These are phyloP conservation scores for Drosophila borborema DNA, from an alignment of 2,888 invertebrate species.

Conservation along the genomic window DNA sequence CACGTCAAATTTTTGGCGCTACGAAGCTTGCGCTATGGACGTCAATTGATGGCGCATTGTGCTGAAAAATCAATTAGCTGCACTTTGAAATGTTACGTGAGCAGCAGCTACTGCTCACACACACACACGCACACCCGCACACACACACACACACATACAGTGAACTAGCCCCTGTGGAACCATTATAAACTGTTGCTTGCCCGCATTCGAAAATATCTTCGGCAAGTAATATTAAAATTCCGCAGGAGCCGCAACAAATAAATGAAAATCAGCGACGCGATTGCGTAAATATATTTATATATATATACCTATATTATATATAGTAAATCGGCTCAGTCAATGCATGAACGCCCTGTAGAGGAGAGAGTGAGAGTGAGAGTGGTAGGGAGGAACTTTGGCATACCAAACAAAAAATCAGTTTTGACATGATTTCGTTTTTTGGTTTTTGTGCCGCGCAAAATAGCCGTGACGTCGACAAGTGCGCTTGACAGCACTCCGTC, in stretches of 20 bases:
- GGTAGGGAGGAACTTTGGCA: neutral
- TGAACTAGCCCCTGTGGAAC: neutral
- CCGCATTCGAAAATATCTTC: constrained; percentile 53
- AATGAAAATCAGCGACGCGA: constrained; percentile 46
- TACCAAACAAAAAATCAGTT: constrained; percentile 59
- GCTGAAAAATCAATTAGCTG: constrained; percentile 79
- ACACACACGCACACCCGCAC: neutral
- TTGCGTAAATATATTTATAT: constrained; percentile 54
- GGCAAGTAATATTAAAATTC: constrained; percentile 76
- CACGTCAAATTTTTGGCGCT: constrained; percentile 36
- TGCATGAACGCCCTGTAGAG: constrained; percentile 11
- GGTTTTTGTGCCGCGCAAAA: constrained; percentile 64
- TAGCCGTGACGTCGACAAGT: constrained; percentile 79
- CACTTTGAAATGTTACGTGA: constrained; percentile 77
- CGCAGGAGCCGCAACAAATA: constrained; percentile 59
- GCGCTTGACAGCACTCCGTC: constrained; percentile 73
- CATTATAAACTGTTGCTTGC: constrained; percentile 47
- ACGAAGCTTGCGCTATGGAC: constrained; percentile 25
- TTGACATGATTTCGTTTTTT: constrained; percentile 68
- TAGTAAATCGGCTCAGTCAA: constrained; percentile 73
- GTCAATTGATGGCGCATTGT: constrained; percentile 62
- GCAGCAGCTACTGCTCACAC: constrained; percentile 9
- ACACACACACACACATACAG: neutral
- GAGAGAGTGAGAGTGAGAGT: neutral
- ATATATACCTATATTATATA: constrained; percentile 58